Percentiles rank a stretch among this genome's conserved stretches.
Conservation (phyloP, 2,113 vertebrate genomes). For the Stercorarius parasiticus region DNA sequence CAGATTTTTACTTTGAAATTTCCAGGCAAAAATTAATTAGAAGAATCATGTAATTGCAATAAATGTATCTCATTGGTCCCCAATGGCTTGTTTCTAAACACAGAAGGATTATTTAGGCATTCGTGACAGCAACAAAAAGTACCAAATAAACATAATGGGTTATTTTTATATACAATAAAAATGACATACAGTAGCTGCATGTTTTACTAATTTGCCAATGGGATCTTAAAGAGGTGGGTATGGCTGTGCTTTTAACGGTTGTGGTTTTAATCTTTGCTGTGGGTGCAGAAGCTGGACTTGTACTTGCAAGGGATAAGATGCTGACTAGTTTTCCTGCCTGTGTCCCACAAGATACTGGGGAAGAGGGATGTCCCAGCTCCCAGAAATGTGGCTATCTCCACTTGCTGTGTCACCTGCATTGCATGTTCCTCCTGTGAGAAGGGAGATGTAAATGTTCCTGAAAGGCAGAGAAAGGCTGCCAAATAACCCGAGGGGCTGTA, state of each 20-base stretch:
- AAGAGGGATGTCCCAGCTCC: neutral
- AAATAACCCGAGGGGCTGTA: neutral
- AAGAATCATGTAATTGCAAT: constrained; percentile 67
- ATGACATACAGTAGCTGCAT: neutral
- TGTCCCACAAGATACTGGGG: neutral
- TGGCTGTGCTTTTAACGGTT: neutral
- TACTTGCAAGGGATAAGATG: neutral
- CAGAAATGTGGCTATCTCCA: neutral
- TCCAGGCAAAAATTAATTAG: constrained; percentile 72
- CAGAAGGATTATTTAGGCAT: constrained; percentile 61
- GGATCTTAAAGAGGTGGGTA: neutral
- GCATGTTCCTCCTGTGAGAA: neutral
- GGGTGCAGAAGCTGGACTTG: neutral
- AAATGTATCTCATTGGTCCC: constrained; percentile 61
- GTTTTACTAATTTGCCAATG: constrained; percentile 20
- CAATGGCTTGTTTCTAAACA: constrained; percentile 63
- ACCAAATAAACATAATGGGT: constrained; percentile 59
- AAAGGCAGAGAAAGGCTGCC: neutral
- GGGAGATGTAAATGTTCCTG: neutral
- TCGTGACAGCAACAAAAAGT: constrained; percentile 52
- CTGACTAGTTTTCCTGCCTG: neutral
- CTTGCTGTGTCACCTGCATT: neutral
- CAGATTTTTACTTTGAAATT: constrained; percentile 64
- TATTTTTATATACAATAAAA: constrained; percentile 47
- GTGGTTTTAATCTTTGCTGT: neutral